Evolutionary conservation across 2,113 vertebrate genomes (phyloP).

Genomic region (Hydrolagus affinis): DNA sequence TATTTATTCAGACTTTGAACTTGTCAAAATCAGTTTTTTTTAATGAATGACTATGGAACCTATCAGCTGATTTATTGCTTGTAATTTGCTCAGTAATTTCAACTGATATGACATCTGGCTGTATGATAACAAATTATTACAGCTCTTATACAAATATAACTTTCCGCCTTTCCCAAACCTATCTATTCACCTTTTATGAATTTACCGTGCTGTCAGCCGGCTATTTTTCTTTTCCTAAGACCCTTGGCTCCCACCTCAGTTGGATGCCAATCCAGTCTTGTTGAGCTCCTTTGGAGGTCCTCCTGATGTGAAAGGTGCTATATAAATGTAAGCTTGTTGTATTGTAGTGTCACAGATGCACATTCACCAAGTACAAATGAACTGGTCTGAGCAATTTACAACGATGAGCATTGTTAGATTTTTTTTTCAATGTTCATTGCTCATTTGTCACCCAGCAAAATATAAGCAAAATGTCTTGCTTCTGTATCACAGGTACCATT

Average conservation of each 20-base stretch:
- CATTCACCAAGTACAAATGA: background rate
- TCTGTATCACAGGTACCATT: slow-evolving; percentile 76
- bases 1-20: slow-evolving; percentile 54
- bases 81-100: slow-evolving; percentile 69
- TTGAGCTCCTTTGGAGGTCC: no score
- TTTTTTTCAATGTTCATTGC: background rate
- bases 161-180: background rate
- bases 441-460: background rate
- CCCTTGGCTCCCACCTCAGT: no score
- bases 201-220: no score
- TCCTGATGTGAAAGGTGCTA: no score
- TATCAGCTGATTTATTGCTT: slow-evolving; percentile 69
- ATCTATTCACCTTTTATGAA: background rate
- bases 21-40: slow-evolving; percentile 55
- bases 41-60: slow-evolving; percentile 52
- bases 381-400: background rate
- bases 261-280: no score
- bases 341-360: background rate
- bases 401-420: background rate
- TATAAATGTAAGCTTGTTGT: no score
- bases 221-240: no score
- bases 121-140: slow-evolving; percentile 62
- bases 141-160: slow-evolving; percentile 38
- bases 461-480: background rate
- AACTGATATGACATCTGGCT: slow-evolving; percentile 67